Evolutionary conservation across 1,140 invertebrate genomes (phyloP).

Genomic region (Drosophila micromelanica): DNA sequence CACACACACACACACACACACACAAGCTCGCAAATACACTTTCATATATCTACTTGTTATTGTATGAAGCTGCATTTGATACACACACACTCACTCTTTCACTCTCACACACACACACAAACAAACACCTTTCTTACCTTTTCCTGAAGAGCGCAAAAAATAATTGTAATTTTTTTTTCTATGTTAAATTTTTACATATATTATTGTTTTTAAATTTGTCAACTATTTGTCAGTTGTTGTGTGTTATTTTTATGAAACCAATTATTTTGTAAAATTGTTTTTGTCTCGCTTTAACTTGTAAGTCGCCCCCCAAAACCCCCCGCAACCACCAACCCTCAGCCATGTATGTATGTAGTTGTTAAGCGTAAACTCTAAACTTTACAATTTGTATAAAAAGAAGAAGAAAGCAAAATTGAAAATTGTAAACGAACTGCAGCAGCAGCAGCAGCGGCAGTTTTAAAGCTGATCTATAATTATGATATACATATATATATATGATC

Average conservation of each 20-base stretch:
- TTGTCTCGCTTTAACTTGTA: conserved; percentile 55
- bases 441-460: not conserved
- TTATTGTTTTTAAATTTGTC: conserved; percentile 18
- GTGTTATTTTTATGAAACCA: conserved; percentile 4
- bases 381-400: not conserved
- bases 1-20: conserved; percentile 3
- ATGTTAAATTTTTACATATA: not conserved
- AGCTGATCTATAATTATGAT: not conserved
- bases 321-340: conserved; percentile 3
- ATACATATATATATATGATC: conserved; percentile 2
- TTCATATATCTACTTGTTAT: not conserved
- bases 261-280: not conserved
- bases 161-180: conserved; percentile 5
- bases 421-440: conserved; percentile 11
- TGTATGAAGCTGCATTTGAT: conserved; percentile 11
- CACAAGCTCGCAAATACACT: conserved; percentile 1
- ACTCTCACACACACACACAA: not conserved
- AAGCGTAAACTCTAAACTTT: conserved; percentile 8
- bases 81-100: conserved; percentile 7
- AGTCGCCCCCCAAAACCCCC: conserved; percentile 14
- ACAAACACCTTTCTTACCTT: conserved; percentile 24
- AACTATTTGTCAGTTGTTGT: conserved; percentile 32
- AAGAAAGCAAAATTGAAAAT: not conserved
- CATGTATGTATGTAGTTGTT: conserved; percentile 50
- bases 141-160: conserved; percentile 24